Evolutionary conservation across 2,113 vertebrate genomes (phyloP).

Genomic region (Apaloderma vittatum): DNA sequence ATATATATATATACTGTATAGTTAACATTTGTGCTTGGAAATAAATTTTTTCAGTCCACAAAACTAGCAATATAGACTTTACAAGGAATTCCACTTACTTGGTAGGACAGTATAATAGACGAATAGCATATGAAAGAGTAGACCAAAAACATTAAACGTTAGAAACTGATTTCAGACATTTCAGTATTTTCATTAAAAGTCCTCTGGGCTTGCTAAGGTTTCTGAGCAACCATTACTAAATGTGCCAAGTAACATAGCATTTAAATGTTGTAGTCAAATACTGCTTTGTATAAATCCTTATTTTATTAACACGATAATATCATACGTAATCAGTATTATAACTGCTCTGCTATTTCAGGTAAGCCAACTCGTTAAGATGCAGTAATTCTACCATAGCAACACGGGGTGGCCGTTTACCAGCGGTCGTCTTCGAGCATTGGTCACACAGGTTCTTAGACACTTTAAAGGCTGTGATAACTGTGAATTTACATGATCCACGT

Average conservation of each 20-base stretch:
- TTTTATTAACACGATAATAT: conserved; percentile 88
- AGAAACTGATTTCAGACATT: conserved; percentile 80
- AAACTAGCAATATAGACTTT: conserved; percentile 81
- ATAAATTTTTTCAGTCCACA: conserved; percentile 77
- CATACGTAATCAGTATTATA: conserved; percentile 88
- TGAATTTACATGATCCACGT: conserved; percentile 77
- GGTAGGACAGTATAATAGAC: conserved; percentile 77
- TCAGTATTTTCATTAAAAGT: conserved; percentile 87
- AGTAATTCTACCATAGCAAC: conserved; percentile 74
- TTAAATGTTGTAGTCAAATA: conserved; percentile 85
- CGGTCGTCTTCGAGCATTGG: conserved; percentile 74
- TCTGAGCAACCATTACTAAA: conserved; percentile 88
- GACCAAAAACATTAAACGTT: conserved; percentile 77
- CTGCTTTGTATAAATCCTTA: conserved; percentile 92
- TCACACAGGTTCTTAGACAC: conserved; percentile 76
- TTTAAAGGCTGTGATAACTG: conserved; percentile 83
- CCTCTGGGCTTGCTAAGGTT: conserved; percentile 84
- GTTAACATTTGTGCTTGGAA: conserved; percentile 82
- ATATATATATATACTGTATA: conserved; percentile 82
- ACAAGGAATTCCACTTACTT: conserved; percentile 75
- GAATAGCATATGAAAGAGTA: conserved; percentile 79
- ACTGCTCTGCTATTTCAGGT: conserved; percentile 83
- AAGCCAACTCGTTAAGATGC: conserved; percentile 80
- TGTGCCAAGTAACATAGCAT: conserved; percentile 96
- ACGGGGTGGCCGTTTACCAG: conserved; percentile 30